Base-by-base conservation (phyloP, 2,888 invertebrate species). In the Nomada flava region DNA sequence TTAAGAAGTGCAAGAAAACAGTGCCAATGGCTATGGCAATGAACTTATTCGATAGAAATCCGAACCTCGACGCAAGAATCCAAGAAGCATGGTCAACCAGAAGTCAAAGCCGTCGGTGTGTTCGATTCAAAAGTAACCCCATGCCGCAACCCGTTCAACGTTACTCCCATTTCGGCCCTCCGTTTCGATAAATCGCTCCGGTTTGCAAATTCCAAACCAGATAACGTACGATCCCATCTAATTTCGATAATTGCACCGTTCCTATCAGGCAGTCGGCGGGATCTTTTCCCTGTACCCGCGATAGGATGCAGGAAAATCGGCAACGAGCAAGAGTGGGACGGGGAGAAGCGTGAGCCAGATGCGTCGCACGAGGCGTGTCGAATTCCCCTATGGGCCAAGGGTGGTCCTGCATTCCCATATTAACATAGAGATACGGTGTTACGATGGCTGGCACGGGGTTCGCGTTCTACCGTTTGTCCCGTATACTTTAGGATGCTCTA, bases 351-450 rank as follows among this genome's bases (percentile, higher is more conserved):
- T 70, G 55, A 72, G 81, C 85, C 89, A 88, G 89, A 90, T 89
- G 88, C 84, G 89, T 89, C 83, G 86, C 85, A 82, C 89, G 89
- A 86, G 83, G 90, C 90, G 91, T 90, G 90, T 91, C 92, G 87
- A 91, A 91, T 92, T 91, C 91, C 92, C 92, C 89, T 89, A 90
- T 88, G 87, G 74, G 79, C 79, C 79, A 75, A 13, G 73, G 62
- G 64, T 79, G 79, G 77, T 64, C 82, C 83, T 75, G 88, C 91
- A 91, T 92, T 92, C 92, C 89, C 91, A 91, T 92, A 92, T 93
- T 93, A 93, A 92, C 93, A 92, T 92, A 91, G 92, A 92, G 91
- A 92, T 92, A 92, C 91, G 91, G 91, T 91, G 91, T 91, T 88
- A 86, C 84, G 80, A 81, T 83, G 85, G 82, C 62, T 26, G 59